These are phyloP conservation scores for Chlorops oryzae DNA, from an alignment of 1,140 invertebrate species.

Conservation along the genomic window DNA sequence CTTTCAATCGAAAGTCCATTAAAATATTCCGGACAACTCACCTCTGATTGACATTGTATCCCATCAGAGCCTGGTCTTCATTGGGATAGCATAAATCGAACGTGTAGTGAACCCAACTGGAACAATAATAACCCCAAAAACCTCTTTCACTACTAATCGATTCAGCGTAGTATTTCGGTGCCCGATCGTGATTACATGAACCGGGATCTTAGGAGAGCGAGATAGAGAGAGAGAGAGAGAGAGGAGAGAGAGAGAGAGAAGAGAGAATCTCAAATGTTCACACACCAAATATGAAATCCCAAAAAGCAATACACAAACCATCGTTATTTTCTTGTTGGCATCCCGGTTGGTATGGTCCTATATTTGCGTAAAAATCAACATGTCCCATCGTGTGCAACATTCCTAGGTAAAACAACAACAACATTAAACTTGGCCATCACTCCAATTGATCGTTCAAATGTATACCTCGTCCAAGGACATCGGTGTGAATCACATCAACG, in stretches of 20 bases:
- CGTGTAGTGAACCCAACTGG: constrained; percentile 58
- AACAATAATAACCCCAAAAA: constrained; percentile 67
- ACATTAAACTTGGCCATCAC: too few species aligned
- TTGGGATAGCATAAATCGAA: constrained; percentile 52
- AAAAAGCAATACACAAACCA: constrained; percentile 53
- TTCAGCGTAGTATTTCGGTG: constrained; percentile 62
- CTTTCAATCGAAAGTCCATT: constrained; percentile 36
- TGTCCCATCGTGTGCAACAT: constrained; percentile 50
- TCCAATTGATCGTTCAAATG: too few species aligned
- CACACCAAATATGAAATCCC: constrained; percentile 52
- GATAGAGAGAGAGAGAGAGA: neutral
- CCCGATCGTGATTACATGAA: constrained; percentile 59
- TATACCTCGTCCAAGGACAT: constrained; percentile 53
- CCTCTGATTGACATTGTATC: constrained; percentile 48
- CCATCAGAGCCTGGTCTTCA: constrained; percentile 55
- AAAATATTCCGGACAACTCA: neutral
- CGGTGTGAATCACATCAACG: constrained; percentile 58
- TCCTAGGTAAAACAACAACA: too few species aligned
- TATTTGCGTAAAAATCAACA: constrained; percentile 61
- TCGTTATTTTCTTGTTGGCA: constrained; percentile 53
- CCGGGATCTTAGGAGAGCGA: constrained; percentile 47
- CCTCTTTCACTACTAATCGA: constrained; percentile 60
- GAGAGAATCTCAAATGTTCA: constrained; percentile 36
- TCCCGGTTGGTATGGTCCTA: constrained; percentile 57
- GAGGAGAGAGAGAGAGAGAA: constrained; percentile 7